Evolutionary conservation across 2,797 vertebrate genomes (phyloP).

Genomic region (Numenius phaeopus): DNA sequence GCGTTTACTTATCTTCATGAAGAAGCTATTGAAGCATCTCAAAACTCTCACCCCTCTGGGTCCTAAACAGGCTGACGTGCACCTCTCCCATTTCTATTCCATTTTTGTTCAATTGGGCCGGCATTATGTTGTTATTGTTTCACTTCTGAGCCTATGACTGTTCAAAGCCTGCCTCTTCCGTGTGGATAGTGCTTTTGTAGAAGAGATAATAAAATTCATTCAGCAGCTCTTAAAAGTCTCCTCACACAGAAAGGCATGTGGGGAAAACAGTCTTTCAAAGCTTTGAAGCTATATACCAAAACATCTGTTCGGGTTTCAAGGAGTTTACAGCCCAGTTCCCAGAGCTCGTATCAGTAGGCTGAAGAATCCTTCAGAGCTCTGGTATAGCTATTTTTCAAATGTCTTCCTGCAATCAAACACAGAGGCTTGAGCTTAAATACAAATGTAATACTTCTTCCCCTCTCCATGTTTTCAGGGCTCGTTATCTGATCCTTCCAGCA

Average conservation of each 20-base stretch:
- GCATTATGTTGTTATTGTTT: neutral
- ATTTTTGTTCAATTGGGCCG: neutral
- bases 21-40: slow-evolving; percentile 45
- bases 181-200: neutral
- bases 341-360: neutral
- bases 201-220: slow-evolving; percentile 21
- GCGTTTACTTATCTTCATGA: slow-evolving; percentile 57
- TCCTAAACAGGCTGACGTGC: neutral
- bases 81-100: neutral
- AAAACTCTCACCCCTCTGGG: neutral
- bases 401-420: neutral
- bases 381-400: neutral
- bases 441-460: neutral
- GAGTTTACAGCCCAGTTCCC: slow-evolving; percentile 45
- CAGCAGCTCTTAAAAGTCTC: slow-evolving; percentile 34
- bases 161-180: neutral
- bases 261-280: slow-evolving; percentile 26
- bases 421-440: neutral
- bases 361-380: slow-evolving; percentile 36
- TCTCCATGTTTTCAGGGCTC: neutral
- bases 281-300: slow-evolving; percentile 37
- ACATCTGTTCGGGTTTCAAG: slow-evolving; percentile 27
- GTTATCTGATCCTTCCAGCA: neutral
- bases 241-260: neutral
- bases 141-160: neutral